phyloP scores from a whole-genome alignment of 2,113 vertebrate genomes.

The Turdus rufiventris region DNA sequence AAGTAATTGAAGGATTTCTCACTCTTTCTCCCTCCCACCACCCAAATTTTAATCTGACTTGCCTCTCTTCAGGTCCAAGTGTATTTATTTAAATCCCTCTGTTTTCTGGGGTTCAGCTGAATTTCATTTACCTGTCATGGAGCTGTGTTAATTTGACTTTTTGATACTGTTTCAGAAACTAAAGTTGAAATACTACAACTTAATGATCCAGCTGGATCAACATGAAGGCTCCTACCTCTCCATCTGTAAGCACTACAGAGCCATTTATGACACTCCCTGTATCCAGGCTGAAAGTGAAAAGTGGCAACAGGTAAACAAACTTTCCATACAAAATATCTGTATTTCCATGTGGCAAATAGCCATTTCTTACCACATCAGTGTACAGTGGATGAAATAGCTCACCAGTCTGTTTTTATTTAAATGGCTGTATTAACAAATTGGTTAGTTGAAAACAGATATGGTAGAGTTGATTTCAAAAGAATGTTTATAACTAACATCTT shows the following conservation, averaged over 20 bases:
- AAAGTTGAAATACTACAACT: slow-evolving; percentile 97
- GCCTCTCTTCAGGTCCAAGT: not conserved
- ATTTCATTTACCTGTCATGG: not conserved
- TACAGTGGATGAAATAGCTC: not conserved
- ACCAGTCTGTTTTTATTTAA: not conserved
- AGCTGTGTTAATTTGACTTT: not conserved
- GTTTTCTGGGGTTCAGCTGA: not conserved
- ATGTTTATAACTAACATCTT: not conserved
- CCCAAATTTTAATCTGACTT: not conserved
- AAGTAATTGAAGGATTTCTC: not conserved
- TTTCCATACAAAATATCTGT: not conserved
- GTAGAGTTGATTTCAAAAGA: not conserved
- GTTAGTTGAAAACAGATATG: not conserved
- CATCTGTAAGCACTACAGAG: slow-evolving; percentile 97
- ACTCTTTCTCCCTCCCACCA: accelerated
- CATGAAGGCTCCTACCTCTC: slow-evolving; percentile 97
- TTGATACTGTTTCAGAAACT: slow-evolving; percentile 77
- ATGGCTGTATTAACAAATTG: not conserved
- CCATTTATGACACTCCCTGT: slow-evolving; percentile 97
- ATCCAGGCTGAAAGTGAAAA: slow-evolving; percentile 93
- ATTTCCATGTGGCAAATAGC: not conserved
- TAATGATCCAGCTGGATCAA: slow-evolving; percentile 98
- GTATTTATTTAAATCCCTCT: not conserved
- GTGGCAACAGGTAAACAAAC: slow-evolving; percentile 89
- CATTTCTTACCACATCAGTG: not conserved